A percentile compares a stretch with the other conserved stretches of the same genome.
Conservation (phyloP, 2,113 vertebrate species). For the Hyperoodon ampullatus region DNA sequence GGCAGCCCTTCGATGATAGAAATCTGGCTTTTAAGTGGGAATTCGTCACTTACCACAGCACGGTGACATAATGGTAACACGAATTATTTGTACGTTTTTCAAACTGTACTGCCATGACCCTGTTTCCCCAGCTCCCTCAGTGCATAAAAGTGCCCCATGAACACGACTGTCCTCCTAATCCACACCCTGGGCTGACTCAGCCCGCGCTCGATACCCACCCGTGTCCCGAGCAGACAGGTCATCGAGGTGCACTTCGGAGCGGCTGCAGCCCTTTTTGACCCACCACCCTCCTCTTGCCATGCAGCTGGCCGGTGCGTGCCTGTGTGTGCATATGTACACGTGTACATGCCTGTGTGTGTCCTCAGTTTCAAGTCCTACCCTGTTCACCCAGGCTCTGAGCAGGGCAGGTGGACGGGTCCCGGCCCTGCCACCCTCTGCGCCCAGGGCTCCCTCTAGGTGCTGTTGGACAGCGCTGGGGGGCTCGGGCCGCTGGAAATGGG, state of each 20-base stretch:
- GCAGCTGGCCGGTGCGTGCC: rapidly evolving
- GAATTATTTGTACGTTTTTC: constrained; percentile 59
- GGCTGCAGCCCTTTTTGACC: background rate
- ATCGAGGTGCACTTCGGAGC: rapidly evolving
- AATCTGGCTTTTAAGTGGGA: background rate
- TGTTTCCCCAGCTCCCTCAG: background rate
- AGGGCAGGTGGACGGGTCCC: background rate
- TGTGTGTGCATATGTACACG: rapidly evolving
- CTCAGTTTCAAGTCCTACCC: too few species aligned
- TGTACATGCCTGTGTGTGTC: rapidly evolving
- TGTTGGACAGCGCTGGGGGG: background rate
- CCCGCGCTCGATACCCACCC: background rate
- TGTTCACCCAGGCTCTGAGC: too few species aligned
- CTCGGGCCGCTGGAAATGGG: background rate
- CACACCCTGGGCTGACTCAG: rapidly evolving
- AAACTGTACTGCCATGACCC: background rate
- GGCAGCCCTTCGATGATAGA: background rate
- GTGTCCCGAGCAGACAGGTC: rapidly evolving
- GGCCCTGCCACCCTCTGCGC: background rate
- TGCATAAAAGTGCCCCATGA: background rate
- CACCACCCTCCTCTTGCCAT: rapidly evolving
- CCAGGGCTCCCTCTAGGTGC: rapidly evolving
- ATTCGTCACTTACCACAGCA: background rate
- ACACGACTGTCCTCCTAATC: background rate
- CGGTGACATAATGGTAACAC: background rate